A percentile compares a stretch with the other conserved stretches of the same genome.
Conservation (phyloP, 1,140 invertebrate species). For the Lucilia cuprina region DNA sequence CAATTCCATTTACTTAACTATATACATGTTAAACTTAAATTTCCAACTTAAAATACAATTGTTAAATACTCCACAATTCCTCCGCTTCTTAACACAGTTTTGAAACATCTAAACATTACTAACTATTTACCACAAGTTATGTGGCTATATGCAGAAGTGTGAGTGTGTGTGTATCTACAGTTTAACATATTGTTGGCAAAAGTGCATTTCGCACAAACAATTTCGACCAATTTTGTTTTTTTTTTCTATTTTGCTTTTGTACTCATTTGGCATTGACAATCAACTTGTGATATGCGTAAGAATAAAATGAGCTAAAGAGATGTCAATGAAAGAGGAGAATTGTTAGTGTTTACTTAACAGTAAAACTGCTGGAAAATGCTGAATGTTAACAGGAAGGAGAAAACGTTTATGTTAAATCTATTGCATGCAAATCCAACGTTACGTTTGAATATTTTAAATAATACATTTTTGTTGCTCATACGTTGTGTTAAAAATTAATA, state of each 20-base stretch:
- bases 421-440: too few relatives aligned
- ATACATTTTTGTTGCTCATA: too few relatives aligned
- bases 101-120: not conserved
- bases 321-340: not conserved
- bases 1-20: not conserved
- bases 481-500: too few relatives aligned
- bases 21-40: not conserved
- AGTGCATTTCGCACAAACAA: not conserved
- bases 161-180: not conserved
- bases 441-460: too few relatives aligned
- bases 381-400: not conserved
- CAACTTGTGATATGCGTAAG: not conserved
- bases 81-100: not conserved
- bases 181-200: not conserved
- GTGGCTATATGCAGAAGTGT: not conserved
- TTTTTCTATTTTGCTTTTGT: not conserved
- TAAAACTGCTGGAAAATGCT: slow-evolving; percentile 27
- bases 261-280: slow-evolving; percentile 11
- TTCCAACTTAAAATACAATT: not conserved
- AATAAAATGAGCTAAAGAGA: not conserved
- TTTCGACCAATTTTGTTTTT: slow-evolving; percentile 11
- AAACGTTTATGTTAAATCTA: not conserved
- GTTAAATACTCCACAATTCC: not conserved
- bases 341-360: not conserved
- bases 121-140: not conserved